These are phyloP conservation scores for Calephelis nemesis DNA, from an alignment of 1,140 invertebrate genomes.

Conservation along the genomic window DNA sequence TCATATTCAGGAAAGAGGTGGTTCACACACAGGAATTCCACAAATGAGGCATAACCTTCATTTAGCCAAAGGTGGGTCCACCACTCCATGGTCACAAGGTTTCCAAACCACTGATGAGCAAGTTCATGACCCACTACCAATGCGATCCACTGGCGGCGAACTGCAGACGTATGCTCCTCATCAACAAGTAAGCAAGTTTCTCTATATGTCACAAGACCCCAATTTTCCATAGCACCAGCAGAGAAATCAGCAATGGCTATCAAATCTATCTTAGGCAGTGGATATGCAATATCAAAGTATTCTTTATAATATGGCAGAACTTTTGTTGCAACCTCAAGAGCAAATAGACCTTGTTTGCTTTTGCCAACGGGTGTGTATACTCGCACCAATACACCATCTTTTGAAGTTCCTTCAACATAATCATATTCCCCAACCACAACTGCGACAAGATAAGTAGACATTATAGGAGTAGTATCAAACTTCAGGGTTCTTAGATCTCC, in stretches of 20 bases:
- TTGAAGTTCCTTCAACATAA: slow-evolving; percentile 90
- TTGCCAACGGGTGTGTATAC: slow-evolving; percentile 96
- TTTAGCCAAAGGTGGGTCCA: slow-evolving; percentile 94
- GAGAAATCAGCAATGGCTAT: slow-evolving; percentile 97
- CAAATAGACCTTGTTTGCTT: slow-evolving; percentile 94
- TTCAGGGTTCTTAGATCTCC: slow-evolving; percentile 82
- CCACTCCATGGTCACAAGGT: slow-evolving; percentile 95
- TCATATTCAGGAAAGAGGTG: slow-evolving; percentile 95
- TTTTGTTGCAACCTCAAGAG: slow-evolving; percentile 91
- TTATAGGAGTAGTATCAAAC: slow-evolving; percentile 94
- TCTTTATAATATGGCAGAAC: slow-evolving; percentile 95
- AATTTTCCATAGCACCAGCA: slow-evolving; percentile 97
- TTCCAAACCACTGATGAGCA: slow-evolving; percentile 94
- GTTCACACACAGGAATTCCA: slow-evolving; percentile 92
- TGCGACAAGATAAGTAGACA: slow-evolving; percentile 98
- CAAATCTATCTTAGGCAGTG: slow-evolving; percentile 96
- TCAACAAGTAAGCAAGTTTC: slow-evolving; percentile 92
- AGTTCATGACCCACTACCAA: slow-evolving; percentile 93
- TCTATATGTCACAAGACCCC: slow-evolving; percentile 88
- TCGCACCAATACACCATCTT: slow-evolving; percentile 90
- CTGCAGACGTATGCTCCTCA: slow-evolving; percentile 89
- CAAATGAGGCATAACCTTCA: slow-evolving; percentile 95
- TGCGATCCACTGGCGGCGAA: slow-evolving; percentile 92
- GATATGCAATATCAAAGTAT: slow-evolving; percentile 97
- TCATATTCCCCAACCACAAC: slow-evolving; percentile 97